A percentile compares a stretch with the other conserved stretches of the same genome.
phyloP scores from a whole-genome alignment of 2,888 invertebrate genomes.

The Elegia similella region DNA sequence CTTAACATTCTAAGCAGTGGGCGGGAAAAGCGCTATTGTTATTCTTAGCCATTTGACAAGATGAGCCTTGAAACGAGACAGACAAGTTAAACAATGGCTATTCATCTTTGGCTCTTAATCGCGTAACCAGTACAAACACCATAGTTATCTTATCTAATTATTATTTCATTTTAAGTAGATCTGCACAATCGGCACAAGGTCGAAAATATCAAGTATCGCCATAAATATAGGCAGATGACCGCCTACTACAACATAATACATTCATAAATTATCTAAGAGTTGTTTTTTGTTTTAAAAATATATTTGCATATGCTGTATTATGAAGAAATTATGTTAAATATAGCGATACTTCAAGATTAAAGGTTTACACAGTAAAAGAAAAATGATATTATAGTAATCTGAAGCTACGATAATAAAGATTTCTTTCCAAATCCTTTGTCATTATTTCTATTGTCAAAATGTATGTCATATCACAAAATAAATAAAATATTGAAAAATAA shows the following conservation, averaged over 20 bases:
- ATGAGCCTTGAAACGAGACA: slow-evolving; percentile 14
- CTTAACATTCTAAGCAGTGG: slow-evolving; percentile 6
- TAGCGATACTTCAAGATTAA: no score
- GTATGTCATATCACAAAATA: no score
- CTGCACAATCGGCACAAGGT: slow-evolving; percentile 26
- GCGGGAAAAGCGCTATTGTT: slow-evolving; percentile 15
- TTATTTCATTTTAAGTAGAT: slow-evolving; percentile 36
- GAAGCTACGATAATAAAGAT: no score
- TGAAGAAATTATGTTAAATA: no score
- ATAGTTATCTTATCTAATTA: slow-evolving; percentile 49
- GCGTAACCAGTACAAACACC: slow-evolving; percentile 34
- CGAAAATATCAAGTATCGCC: slow-evolving; percentile 14
- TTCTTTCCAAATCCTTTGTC: no score
- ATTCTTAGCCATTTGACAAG: slow-evolving; percentile 14
- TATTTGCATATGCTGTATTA: no score
- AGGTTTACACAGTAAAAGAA: no score
- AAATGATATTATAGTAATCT: no score
- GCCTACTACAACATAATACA: background rate
- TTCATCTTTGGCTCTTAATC: slow-evolving; percentile 29
- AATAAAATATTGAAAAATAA: no score
- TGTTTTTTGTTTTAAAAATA: no score
- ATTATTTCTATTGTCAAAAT: no score
- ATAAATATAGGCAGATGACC: slow-evolving; percentile 14
- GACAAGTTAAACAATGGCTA: slow-evolving; percentile 14
- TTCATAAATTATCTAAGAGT: no score